Percentiles rank a stretch among this genome's conserved stretches.
phyloP scores from a whole-genome alignment of 2,797 vertebrate genomes.

The Kryptolebias ocellatus region DNA sequence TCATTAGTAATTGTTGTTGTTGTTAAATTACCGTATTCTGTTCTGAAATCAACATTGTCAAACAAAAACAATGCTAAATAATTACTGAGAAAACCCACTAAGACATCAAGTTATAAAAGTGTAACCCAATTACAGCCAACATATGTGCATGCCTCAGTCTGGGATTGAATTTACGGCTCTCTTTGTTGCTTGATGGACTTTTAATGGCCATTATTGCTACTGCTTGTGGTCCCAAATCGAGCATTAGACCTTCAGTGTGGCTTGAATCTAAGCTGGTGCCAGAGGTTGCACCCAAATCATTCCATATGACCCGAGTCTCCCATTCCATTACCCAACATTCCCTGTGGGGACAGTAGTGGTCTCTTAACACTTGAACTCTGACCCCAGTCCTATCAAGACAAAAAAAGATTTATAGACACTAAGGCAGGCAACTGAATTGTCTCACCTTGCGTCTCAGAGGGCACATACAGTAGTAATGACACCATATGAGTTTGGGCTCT shows the following conservation, averaged over 20 bases:
- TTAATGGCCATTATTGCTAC: slow-evolving; percentile 69
- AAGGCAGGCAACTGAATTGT: slow-evolving; percentile 60
- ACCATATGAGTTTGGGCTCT: slow-evolving; percentile 36
- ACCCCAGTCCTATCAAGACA: slow-evolving; percentile 80
- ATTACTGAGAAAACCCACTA: slow-evolving; percentile 37
- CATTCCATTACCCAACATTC: slow-evolving; percentile 85
- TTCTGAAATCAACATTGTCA: slow-evolving; percentile 21
- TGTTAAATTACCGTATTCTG: neutral
- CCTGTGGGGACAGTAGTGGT: slow-evolving; percentile 79
- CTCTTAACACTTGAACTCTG: slow-evolving; percentile 86
- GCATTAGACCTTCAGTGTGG: slow-evolving; percentile 58
- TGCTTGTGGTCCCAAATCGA: slow-evolving; percentile 57
- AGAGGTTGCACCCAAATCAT: slow-evolving; percentile 75
- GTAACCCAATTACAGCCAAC: slow-evolving; percentile 63
- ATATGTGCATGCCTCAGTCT: slow-evolving; percentile 53
- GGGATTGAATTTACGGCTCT: slow-evolving; percentile 68
- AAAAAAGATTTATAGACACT: slow-evolving; percentile 78
- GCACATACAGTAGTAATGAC: slow-evolving; percentile 46
- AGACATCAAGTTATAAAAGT: slow-evolving; percentile 52
- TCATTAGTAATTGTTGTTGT: neutral
- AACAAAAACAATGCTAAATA: slow-evolving; percentile 26
- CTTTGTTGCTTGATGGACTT: slow-evolving; percentile 63
- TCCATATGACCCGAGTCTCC: slow-evolving; percentile 77
- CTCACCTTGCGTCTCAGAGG: slow-evolving; percentile 52
- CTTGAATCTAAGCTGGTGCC: slow-evolving; percentile 54